A percentile compares a stretch with the other conserved stretches of the same genome.
Conservation (phyloP, 2,797 vertebrate species). For the Urocyon cinereoargenteus region DNA sequence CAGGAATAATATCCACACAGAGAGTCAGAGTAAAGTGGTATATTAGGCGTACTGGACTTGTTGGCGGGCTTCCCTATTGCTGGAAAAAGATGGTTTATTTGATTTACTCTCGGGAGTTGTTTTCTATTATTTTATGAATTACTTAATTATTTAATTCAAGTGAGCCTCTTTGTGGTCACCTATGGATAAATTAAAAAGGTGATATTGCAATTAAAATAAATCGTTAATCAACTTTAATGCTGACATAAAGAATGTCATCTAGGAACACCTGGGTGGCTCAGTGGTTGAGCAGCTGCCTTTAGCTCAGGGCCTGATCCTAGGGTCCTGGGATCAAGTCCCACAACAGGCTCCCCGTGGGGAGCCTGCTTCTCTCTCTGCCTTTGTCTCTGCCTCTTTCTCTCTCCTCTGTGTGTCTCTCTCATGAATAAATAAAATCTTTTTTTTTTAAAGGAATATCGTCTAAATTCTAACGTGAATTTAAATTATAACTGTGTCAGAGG, state of each 20-base stretch:
- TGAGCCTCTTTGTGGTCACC: background rate
- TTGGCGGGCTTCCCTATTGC: background rate
- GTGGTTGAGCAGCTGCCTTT: too few species aligned
- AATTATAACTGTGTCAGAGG: background rate
- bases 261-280: background rate
- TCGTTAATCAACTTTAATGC: background rate
- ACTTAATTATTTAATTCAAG: background rate
- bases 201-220: slow-evolving; percentile 50
- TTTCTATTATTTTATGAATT: background rate
- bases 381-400: too few species aligned
- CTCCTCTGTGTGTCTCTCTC: too few species aligned
- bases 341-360: too few species aligned
- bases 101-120: background rate
- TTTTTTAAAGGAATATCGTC: background rate
- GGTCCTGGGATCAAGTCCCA: too few species aligned
- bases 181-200: slow-evolving; percentile 9
- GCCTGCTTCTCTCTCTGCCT: too few species aligned
- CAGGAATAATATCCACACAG: background rate
- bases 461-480: background rate
- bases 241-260: background rate
- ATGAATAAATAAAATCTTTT: too few species aligned
- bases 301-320: too few species aligned
- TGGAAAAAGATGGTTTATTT: background rate
- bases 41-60: too few species aligned
- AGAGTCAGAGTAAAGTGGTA: background rate